These are phyloP conservation scores for Willisornis vidua DNA, from an alignment of 2,113 vertebrate genomes.

Conservation along the genomic window DNA sequence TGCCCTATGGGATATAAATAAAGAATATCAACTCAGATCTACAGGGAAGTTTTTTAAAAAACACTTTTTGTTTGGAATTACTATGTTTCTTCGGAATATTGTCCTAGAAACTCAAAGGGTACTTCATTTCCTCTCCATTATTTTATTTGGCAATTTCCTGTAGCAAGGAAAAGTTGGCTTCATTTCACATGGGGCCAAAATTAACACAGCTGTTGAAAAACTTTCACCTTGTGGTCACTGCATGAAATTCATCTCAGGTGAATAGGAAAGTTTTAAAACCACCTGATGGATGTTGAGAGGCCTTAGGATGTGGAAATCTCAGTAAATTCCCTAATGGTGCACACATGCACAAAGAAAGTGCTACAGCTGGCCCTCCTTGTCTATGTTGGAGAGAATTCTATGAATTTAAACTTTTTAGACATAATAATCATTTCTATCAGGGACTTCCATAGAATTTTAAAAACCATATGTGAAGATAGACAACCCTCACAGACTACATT, in stretches of 20 bases:
- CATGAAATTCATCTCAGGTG: slow-evolving; percentile 41
- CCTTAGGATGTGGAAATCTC: not conserved
- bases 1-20: slow-evolving; percentile 15
- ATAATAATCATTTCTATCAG: not conserved
- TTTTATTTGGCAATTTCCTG: slow-evolving; percentile 58
- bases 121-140: slow-evolving; percentile 35
- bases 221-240: slow-evolving; percentile 37
- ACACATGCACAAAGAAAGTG: not conserved
- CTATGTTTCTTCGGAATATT: slow-evolving; percentile 18
- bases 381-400: not conserved
- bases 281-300: not conserved
- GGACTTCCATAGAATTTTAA: not conserved
- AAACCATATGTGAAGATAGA: not conserved
- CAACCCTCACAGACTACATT: not conserved
- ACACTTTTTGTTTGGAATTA: slow-evolving; percentile 30
- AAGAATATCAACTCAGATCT: not conserved
- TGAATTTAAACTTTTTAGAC: not conserved
- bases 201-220: slow-evolving; percentile 54
- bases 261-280: slow-evolving; percentile 18
- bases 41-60: not conserved
- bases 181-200: slow-evolving; percentile 21
- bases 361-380: not conserved
- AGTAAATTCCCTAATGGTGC: not conserved
- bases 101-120: slow-evolving; percentile 37
- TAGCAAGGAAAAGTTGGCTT: slow-evolving; percentile 18